Conservation (phyloP, 2,888 invertebrate species). For the Conomelus anceps region DNA sequence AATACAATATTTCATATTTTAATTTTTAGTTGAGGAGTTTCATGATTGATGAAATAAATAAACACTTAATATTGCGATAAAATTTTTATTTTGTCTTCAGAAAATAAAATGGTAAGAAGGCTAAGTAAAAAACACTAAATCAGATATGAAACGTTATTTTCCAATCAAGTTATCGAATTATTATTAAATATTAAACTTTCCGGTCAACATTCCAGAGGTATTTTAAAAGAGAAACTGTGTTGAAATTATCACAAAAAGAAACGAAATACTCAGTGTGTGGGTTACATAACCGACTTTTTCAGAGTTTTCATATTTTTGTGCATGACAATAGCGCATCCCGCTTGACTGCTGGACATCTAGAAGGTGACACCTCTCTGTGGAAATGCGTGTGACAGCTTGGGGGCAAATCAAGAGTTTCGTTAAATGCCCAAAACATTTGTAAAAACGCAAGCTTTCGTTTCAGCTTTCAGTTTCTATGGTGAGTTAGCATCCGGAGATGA, state of each 20-base stretch:
- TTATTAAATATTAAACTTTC: too few species aligned
- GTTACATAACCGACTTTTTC: neutral
- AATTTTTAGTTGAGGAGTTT: too few species aligned
- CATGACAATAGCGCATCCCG: neutral
- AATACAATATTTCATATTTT: too few species aligned
- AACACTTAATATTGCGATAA: too few species aligned
- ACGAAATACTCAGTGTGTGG: neutral
- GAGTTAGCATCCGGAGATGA: neutral
- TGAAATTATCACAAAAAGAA: neutral
- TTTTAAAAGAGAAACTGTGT: too few species aligned
- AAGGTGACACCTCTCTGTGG: neutral
- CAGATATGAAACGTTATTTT: too few species aligned
- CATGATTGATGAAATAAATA: too few species aligned
- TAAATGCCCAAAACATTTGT: neutral
- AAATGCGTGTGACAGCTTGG: neutral
- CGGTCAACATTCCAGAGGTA: too few species aligned
- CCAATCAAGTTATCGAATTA: too few species aligned
- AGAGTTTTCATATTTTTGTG: neutral
- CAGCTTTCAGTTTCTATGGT: neutral
- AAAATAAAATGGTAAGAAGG: too few species aligned
- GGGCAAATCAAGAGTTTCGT: neutral
- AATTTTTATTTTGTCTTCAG: too few species aligned
- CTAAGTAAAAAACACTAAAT: too few species aligned
- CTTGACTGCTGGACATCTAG: neutral
- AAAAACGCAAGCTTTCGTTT: neutral